phyloP scores from a whole-genome alignment of 2,113 vertebrate genomes.

The Cettia cetti region DNA sequence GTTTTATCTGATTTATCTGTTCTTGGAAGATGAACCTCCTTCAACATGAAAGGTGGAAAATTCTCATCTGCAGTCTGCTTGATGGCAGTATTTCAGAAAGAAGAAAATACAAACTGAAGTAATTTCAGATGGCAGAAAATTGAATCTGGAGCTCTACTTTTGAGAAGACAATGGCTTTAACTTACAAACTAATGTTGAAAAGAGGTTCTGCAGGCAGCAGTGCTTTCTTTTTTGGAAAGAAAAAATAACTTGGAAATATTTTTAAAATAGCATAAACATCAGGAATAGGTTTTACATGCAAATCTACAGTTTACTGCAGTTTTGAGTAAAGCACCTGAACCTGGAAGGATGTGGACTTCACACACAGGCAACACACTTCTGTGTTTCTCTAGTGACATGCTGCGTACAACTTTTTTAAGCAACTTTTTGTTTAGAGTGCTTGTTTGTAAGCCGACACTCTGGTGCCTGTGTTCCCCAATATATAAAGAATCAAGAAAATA shows the following conservation, averaged over 20 bases:
- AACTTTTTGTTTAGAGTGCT: neutral
- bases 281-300: neutral
- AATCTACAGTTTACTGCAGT: neutral
- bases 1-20: neutral
- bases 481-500: neutral
- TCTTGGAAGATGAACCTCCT: neutral
- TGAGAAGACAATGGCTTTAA: neutral
- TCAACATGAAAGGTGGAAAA: neutral
- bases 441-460: neutral
- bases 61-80: neutral
- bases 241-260: neutral
- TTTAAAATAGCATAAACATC: neutral
- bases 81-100: neutral
- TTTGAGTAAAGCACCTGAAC: neutral
- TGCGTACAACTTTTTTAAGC: neutral
- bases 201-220: neutral
- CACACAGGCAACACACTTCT: neutral
- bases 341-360: neutral
- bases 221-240: neutral
- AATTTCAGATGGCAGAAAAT: neutral
- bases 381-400: neutral
- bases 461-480: neutral
- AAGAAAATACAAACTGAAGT: neutral
- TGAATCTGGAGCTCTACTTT: neutral
- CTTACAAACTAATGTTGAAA: accelerated